Base-by-base conservation (phyloP, 2,888 invertebrate species). In the Germaria angustata region DNA sequence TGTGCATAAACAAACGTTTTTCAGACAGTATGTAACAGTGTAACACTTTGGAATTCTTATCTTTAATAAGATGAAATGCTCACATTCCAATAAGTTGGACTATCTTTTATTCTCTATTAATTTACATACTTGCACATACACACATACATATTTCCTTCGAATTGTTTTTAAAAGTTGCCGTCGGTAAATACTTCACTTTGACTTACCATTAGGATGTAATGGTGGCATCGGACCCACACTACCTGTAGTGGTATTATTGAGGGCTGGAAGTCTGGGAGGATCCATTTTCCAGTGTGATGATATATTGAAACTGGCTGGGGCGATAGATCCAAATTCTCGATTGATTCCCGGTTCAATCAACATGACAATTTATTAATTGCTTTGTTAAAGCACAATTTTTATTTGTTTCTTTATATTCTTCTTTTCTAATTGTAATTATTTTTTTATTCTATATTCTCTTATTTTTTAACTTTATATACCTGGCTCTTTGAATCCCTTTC, bases 271-370 rank as follows among this genome's bases (percentile, higher is more conserved):
- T 86, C 90, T 86, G 55, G 87, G 90, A 85, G 90, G 91, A 87
- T 90, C 90, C 90, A 90, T 90, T 88, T 90, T 90, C 90, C 90
- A 90, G 86, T 90, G 90, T 84, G 88, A 87, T 85, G 87, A 86
- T 80, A 89, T 87, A 85, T 88, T 88, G 77, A 89, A 87, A 87
- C 86, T 87, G 86, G 89, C 88, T 88, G 90, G 88, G 87, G 90
- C 87, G 86, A 90, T 89, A 89, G 89, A 88, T 88, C 90, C 90
- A 88, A 90, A 91, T 87, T 90, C 90, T 86, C 90, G 90, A 87
- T 90, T 90, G 86, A 90, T 89, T 86, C 90, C 89, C 88, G 90
- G 88, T 90, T 91, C 91, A 87, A 90, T 90, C 90, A 91, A 90
- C 91, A 90, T 90, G 92, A 89, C 88, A 95, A 95, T 78, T 68